Conservation (phyloP, 2,113 vertebrate species). For the Speoplatyrhinus poulsoni region DNA sequence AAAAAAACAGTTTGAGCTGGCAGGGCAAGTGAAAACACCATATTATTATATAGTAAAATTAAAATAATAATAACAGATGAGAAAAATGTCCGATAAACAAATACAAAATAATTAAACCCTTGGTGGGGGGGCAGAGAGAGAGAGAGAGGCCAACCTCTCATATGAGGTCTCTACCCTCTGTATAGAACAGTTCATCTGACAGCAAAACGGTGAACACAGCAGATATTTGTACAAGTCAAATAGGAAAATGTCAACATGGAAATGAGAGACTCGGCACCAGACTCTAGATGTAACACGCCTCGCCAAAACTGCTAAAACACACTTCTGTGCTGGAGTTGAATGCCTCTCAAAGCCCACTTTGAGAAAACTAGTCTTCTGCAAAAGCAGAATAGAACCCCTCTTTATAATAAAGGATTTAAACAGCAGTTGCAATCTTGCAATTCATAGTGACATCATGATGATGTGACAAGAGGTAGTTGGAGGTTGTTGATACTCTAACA, state of each 20-base stretch:
- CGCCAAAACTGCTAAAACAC: too few relatives aligned
- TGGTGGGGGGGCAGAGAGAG: not conserved
- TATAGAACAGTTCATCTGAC: conserved; percentile 9
- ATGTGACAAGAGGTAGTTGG: too few relatives aligned
- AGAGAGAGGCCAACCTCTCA: not conserved
- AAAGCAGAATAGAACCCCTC: too few relatives aligned
- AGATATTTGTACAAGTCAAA: conserved; percentile 32
- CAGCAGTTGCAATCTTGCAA: too few relatives aligned
- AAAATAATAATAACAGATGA: conserved; percentile 22
- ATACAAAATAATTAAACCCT: not conserved
- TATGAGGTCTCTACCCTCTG: not conserved
- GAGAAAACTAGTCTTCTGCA: too few relatives aligned
- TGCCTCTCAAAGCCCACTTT: too few relatives aligned
- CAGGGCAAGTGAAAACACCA: not conserved
- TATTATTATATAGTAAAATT: conserved; percentile 17
- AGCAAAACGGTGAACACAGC: conserved; percentile 20
- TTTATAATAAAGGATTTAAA: too few relatives aligned
- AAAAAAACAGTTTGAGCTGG: not conserved
- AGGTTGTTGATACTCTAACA: too few relatives aligned
- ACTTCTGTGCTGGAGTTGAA: too few relatives aligned
- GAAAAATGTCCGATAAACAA: not conserved
- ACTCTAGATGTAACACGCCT: too few relatives aligned
- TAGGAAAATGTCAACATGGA: conserved; percentile 39
- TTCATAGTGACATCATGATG: too few relatives aligned
- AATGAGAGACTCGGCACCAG: conserved; percentile 27